Percentiles rank a stretch among this genome's conserved stretches.
Evolutionary conservation across 2,113 vertebrate species (phyloP).

Genomic region (Osmerus eperlanus): DNA sequence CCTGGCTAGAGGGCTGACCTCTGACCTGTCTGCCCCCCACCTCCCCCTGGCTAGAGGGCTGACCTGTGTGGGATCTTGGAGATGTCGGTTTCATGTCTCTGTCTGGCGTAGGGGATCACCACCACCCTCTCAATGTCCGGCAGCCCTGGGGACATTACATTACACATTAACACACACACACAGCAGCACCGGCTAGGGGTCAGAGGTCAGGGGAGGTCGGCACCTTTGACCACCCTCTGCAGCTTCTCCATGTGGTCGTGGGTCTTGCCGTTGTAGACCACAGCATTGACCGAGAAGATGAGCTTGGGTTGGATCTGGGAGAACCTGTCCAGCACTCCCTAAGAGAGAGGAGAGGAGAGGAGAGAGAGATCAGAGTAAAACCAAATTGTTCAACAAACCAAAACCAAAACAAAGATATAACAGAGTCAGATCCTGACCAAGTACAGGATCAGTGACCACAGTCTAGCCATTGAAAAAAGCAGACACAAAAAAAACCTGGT

Average conservation of each 20-base stretch:
- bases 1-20: too few species aligned
- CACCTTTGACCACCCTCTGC: constrained; percentile 87
- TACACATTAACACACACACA: neutral
- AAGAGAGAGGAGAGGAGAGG: too few species aligned
- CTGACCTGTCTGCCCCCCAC: too few species aligned
- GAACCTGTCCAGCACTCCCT: constrained; percentile 95
- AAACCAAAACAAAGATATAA: too few species aligned
- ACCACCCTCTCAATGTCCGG: constrained; percentile 88
- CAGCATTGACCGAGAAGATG: constrained; percentile 92
- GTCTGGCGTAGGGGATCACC: constrained; percentile 82
- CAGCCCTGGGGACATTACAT: constrained; percentile 70
- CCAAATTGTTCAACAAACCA: too few species aligned
- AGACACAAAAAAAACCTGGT: too few species aligned
- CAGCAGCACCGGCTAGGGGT: neutral
- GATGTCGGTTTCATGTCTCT: constrained; percentile 82
- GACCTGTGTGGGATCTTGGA: constrained; percentile 86
- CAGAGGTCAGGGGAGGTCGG: neutral
- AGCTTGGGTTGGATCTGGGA: constrained; percentile 96
- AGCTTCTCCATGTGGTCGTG: constrained; percentile 93
- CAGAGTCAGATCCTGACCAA: too few species aligned
- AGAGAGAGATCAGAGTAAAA: too few species aligned
- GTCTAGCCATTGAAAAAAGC: too few species aligned
- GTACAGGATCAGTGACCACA: too few species aligned
- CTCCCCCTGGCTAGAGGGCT: neutral
- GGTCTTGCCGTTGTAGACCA: constrained; percentile 89